Evolutionary conservation across 2,797 vertebrate genomes (phyloP), one percentile per base, ranked within the genome.

Genomic region (Adrianichthys oophorus): DNA sequence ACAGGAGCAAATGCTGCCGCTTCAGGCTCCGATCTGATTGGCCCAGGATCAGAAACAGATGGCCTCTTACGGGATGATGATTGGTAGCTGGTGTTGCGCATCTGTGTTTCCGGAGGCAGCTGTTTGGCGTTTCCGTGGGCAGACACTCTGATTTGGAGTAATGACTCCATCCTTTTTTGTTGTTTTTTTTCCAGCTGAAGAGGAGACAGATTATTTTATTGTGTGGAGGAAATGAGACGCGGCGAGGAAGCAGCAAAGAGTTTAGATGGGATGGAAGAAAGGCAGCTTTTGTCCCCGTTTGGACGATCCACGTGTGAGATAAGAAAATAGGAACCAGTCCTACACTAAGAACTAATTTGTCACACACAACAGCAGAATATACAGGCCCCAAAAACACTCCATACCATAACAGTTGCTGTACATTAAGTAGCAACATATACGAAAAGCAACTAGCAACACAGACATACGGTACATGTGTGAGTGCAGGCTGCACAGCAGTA

Each of bases 311-410:
- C 55, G 68, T 78, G 60, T 68, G 49, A 62, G 17, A 40, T 32
- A 47, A 4, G 3, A 19, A 70, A 57, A 57, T 66, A 87, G 86
- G 86, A 87, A 80, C 83, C 88, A 87, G 85, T 83, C 82, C 89
- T 74, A 68, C 66, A 68, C 83, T 73, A 23, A 17, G 41, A 61
- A 59, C 65, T 23, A 83, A 62, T 62, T 65, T 72, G 69, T 78
- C 29, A 10, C 72, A 86, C 68, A 66, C 67, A 85, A 84, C 85
- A 85, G 83, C 85, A 85, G 72, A 86, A 87, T 85, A 79, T 80
- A 88, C 82, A 88, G 76, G 75, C 84, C 84, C 81, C 61, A 58
- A 65, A 68, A 76, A 74, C 82, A 75, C 77, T 71, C 78, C 79
- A 21, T 41, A 65, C 54, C 74, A 71, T 48, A 57, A 74, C 73